Evolutionary conservation across 2,888 invertebrate genomes (phyloP).

Genomic region (Cetonia aurata): DNA sequence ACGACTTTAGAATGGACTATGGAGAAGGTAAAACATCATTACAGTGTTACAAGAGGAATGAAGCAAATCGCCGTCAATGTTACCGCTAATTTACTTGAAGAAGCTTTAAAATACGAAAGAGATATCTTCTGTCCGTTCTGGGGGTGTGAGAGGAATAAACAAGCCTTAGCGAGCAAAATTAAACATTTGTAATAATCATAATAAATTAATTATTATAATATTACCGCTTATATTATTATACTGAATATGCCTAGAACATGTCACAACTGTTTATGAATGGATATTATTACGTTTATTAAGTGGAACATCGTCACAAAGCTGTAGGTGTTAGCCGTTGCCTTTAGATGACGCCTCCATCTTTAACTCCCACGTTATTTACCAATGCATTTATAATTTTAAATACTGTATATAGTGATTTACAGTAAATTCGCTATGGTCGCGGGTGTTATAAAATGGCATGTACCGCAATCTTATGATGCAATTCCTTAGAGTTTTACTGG

Average conservation of each 20-base stretch:
- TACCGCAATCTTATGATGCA: conserved; percentile 20
- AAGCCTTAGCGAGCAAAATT: conserved; percentile 55
- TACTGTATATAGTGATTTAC: conserved; percentile 24
- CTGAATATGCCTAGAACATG: conserved; percentile 1
- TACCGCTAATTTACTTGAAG: conserved; percentile 44
- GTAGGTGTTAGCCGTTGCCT: conserved; percentile 24
- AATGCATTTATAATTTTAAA: conserved; percentile 31
- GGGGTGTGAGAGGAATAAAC: conserved; percentile 57
- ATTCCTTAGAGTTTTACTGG: neutral
- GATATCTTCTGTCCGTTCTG: conserved; percentile 56
- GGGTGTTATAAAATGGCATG: conserved; percentile 17
- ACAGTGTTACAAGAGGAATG: conserved; percentile 54
- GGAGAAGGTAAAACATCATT: conserved; percentile 53
- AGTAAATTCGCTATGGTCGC: conserved; percentile 21
- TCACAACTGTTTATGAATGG: conserved; percentile 20
- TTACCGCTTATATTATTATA: no score
- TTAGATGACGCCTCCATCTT: conserved; percentile 20
- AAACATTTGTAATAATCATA: conserved; percentile 54
- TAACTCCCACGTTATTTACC: neutral
- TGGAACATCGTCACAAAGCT: conserved; percentile 13
- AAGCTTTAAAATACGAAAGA: conserved; percentile 54
- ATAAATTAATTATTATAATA: neutral
- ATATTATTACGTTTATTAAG: conserved; percentile 23
- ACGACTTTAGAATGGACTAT: conserved; percentile 57
- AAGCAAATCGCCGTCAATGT: conserved; percentile 53